These are phyloP conservation scores for Acanthaster planci DNA, from an alignment of 35 echinoderm and acorn worm genomes.

Conservation along the genomic window DNA sequence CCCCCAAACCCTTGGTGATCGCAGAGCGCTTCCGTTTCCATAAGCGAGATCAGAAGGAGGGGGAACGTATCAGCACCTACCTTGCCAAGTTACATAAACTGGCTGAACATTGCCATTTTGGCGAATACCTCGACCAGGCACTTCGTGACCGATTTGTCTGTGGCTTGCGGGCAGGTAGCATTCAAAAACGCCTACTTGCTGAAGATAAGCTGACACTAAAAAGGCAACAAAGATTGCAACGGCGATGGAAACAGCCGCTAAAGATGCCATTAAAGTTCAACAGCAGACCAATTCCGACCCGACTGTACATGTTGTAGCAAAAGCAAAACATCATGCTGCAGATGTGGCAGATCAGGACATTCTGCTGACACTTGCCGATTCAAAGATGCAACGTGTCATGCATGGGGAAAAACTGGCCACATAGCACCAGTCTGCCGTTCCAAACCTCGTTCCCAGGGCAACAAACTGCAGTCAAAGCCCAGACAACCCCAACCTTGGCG, in stretches of 20 bases:
- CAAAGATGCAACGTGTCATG: conserved; percentile 1
- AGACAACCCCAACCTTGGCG: background rate
- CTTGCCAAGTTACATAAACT: too few relatives aligned
- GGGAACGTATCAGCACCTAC: too few relatives aligned
- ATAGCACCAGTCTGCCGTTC: too few relatives aligned
- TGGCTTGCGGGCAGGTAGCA: conserved; percentile 36
- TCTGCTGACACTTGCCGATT: background rate
- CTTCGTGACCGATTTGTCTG: conserved; percentile 58
- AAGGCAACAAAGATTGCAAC: conserved; percentile 17
- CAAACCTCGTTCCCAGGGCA: too few relatives aligned
- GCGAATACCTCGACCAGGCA: conserved; percentile 34
- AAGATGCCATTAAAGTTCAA: background rate
- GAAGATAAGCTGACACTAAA: conserved; percentile 40
- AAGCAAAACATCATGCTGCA: background rate
- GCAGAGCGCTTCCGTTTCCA: too few relatives aligned
- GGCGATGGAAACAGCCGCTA: conserved; percentile 32
- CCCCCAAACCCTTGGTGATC: too few relatives aligned
- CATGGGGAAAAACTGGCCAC: too few relatives aligned
- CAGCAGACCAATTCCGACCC: background rate
- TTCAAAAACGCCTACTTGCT: conserved; percentile 53
- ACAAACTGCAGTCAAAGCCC: too few relatives aligned
- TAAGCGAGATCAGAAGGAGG: conserved; percentile 21
- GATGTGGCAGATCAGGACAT: background rate
- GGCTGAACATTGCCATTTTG: conserved; percentile 58
- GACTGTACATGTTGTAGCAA: background rate